These are phyloP conservation scores for Caenorhabditis zanzibari DNA, from an alignment of 2,888 invertebrate genomes.

Conservation along the genomic window DNA sequence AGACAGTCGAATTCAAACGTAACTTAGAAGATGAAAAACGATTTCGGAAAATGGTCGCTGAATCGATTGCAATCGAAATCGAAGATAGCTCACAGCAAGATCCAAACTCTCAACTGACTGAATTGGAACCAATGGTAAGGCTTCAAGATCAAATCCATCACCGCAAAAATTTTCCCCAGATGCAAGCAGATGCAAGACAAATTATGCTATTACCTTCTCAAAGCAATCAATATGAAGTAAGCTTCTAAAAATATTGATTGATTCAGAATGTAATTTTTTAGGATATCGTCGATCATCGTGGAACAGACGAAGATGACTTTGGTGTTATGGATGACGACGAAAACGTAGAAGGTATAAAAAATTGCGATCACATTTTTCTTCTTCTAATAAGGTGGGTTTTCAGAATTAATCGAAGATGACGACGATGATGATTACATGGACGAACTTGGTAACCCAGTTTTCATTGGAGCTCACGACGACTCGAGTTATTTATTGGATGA, in stretches of 20 bases:
- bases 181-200: conserved; percentile 29
- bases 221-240: conserved; percentile 14
- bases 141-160: neutral
- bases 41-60: conserved; percentile 71
- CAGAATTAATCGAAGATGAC: conserved; percentile 53
- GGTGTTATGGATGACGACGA: conserved; percentile 60
- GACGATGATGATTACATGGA: conserved; percentile 63
- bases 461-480: conserved; percentile 49
- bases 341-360: conserved; percentile 38
- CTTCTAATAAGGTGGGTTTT: neutral
- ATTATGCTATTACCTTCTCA: conserved; percentile 20
- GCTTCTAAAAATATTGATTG: neutral
- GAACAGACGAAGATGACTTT: conserved; percentile 49
- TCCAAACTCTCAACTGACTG: neutral
- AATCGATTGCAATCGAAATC: conserved; percentile 72
- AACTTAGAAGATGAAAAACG: conserved; percentile 71
- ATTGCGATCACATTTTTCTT: neutral
- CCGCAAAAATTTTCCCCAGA: neutral
- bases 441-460: conserved; percentile 68
- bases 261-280: conserved; percentile 13
- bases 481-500: conserved; percentile 31
- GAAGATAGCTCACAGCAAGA: conserved; percentile 51
- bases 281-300: conserved; percentile 27
- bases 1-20: conserved; percentile 72
- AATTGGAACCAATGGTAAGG: conserved; percentile 20